These are phyloP conservation scores for Copidosoma floridanum DNA, from an alignment of 1,140 invertebrate species.

Conservation along the genomic window DNA sequence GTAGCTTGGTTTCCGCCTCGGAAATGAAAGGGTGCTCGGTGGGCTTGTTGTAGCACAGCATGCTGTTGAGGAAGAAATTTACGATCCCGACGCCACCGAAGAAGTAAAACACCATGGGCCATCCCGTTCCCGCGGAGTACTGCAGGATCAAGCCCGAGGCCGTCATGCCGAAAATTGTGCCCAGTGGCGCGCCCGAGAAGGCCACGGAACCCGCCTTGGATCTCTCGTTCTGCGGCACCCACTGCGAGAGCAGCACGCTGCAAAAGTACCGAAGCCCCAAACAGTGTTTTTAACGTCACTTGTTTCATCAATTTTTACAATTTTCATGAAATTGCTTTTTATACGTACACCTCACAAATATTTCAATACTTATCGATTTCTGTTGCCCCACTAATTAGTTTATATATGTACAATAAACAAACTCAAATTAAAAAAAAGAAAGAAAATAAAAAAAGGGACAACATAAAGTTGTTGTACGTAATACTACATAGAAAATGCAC, in stretches of 20 bases:
- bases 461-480: too few species aligned
- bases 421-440: too few species aligned
- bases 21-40: constrained; percentile 81
- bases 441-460: too few species aligned
- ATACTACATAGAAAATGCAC: too few species aligned
- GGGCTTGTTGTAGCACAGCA: constrained; percentile 75
- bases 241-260: background rate
- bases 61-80: constrained; percentile 71
- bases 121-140: constrained; percentile 63
- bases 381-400: too few species aligned
- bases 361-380: too few species aligned
- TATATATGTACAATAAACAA: too few species aligned
- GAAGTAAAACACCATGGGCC: constrained; percentile 78
- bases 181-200: background rate
- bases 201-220: background rate
- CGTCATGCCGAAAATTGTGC: constrained; percentile 70
- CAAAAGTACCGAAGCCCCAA: too few species aligned
- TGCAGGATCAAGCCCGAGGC: constrained; percentile 69
- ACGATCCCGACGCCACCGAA: constrained; percentile 73
- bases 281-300: too few species aligned
- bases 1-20: constrained; percentile 72
- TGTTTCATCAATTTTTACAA: too few species aligned
- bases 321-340: too few species aligned
- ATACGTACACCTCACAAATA: too few species aligned
- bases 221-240: constrained; percentile 4